Conservation (phyloP, 35 echinoderm and acorn worm species). For the Chiridota heheva region DNA sequence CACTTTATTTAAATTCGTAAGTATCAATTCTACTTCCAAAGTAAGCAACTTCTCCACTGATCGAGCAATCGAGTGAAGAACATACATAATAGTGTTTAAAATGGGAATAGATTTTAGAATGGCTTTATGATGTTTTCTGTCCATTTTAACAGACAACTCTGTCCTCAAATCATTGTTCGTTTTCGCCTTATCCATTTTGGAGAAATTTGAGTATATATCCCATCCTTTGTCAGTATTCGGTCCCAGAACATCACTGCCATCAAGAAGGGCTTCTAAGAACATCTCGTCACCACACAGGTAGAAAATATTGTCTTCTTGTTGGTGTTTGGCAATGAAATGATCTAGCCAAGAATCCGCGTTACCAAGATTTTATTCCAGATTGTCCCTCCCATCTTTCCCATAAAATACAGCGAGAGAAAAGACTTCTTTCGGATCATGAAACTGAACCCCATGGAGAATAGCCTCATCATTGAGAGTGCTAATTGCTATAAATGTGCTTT, state of each 20-base stretch:
- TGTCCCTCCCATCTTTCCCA: constrained; percentile 37
- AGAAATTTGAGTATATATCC: constrained; percentile 17
- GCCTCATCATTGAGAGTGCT: constrained; percentile 24
- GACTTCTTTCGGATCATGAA: constrained; percentile 39
- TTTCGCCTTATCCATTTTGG: constrained; percentile 26
- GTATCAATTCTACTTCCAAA: constrained; percentile 18
- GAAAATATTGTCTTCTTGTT: constrained; percentile 13
- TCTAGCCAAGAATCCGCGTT: neutral
- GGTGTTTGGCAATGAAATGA: neutral
- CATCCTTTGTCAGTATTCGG: neutral
- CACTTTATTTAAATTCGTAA: neutral
- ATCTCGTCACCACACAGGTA: constrained; percentile 29
- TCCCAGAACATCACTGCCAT: neutral
- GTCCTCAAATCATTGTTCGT: neutral
- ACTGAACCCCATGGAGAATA: constrained; percentile 25
- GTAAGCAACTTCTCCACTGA: constrained; percentile 43
- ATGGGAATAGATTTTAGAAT: constrained; percentile 7
- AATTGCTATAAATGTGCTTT: constrained; percentile 26
- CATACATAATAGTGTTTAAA: neutral
- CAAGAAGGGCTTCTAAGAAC: constrained; percentile 24
- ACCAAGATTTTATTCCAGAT: constrained; percentile 36
- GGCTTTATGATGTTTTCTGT: constrained; percentile 3
- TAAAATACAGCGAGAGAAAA: constrained; percentile 28
- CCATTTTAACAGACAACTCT: neutral
- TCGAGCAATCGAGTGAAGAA: constrained; percentile 31